Evolutionary conservation across 2,888 invertebrate genomes (phyloP), one percentile per base, ranked within the genome.

Genomic region (Brachyopa scutellaris): DNA sequence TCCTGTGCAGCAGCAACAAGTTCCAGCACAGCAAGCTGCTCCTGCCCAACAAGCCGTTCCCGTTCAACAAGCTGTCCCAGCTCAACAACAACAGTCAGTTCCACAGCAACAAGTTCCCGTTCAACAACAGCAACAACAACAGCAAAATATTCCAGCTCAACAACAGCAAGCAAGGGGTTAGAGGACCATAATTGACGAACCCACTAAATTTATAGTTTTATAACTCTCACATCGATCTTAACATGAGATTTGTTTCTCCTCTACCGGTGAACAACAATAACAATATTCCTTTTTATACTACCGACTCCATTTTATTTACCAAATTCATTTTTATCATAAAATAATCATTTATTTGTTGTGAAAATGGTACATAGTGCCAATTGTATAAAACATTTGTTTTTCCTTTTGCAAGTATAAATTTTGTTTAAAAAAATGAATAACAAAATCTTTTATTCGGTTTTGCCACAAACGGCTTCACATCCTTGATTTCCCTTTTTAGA

Each of bases 51-150:
- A 23, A 26, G 13, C 23, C 1, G 26, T n/a, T 2, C 47, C 47
- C 1, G 47, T 13, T 8, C 47, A 47, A 13, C 47, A 47, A 26
- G 47, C 26, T 13, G 26, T n/a, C 0, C 47, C 47, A 23, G 13
- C 7, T 23, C 47, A 47, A 8, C 85, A 85, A 9, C 84, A 70
- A 15, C 85, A 84, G 13, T 45, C 49, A 13, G 79, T 73, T 6
- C 6, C 1, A 6, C 38, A 38, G 8, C 47, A 47, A 13, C 47
- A 47, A 26, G 47, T n/a, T 0, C 47, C 47, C 17, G 23, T 13
- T 23, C 47, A 47, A 8, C 85, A 85, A n/a, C 84, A 73, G 11
- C 85, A 84, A 19, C 82, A 80, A 33, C 84, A 84, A 15, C 31
- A 78, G 3, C 87, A 87, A 80, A 66, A 45, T 9, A 84, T 61